Evolutionary conservation across 2,113 vertebrate genomes (phyloP), one percentile per base, ranked within the genome.

Genomic region (Neomonachus schauinslandi): DNA sequence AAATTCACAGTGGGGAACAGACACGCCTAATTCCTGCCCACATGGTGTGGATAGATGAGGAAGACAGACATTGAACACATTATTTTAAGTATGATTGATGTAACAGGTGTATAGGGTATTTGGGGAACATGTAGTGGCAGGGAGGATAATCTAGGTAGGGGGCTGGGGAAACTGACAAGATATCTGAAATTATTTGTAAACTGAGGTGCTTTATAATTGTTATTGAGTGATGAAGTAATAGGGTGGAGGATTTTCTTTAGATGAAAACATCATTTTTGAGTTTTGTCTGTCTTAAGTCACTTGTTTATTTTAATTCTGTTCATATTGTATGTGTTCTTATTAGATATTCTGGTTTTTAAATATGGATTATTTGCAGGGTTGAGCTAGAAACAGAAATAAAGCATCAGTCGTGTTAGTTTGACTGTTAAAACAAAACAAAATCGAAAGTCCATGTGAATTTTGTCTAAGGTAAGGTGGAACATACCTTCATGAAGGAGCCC

Each of bases 301-400:
- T 82, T 74, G 22, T 90, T 91, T 39, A 42, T 87, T 94, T 57
- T n/a, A 59, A 87, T 92, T 95, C 16, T 84, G 18, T 92, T 90
- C 2, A 4, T 88, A 53, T 42, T 39, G 7, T 63, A 36, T 84
- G 18, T 83, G n/a, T 88, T 94, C 80, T 91, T 94, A 36, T 67
- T 57, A 87, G 72, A 65, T 72, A 89, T 49, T 53, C 80, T 79
- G 89, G 24, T 59, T 92, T 96, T 69, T 42, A 19, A 93, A 71
- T 92, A 80, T 42, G 46, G 42, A 33, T 93, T 55, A 59, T 79
- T 97, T 71, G 28, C 28, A 63, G 51, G 4, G 7, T 79, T 92
- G 46, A 93, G 89, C 18, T 89, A 84, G 59, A 83, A 83, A 51
- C 55, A 85, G n/a, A 76, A 94, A 89, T 74, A 87, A 77, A 59